phyloP scores from a whole-genome alignment of 2,797 vertebrate species.

The Helostoma temminkii region DNA sequence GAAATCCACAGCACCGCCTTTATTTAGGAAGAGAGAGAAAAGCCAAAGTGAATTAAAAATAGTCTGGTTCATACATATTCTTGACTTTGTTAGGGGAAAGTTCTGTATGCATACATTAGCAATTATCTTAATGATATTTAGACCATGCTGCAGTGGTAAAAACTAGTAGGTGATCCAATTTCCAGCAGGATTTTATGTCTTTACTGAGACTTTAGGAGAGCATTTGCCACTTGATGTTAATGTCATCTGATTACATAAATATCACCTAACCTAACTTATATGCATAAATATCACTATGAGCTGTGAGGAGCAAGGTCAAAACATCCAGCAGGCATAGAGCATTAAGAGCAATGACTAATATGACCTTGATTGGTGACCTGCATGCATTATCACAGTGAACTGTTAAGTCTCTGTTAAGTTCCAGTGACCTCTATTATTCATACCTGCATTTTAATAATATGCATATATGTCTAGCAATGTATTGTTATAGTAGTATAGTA shows the following conservation, averaged over 20 bases:
- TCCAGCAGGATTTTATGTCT: background rate
- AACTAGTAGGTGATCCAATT: background rate
- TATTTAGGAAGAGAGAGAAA: slow-evolving; percentile 21
- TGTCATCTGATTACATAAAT: no score
- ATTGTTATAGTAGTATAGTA: background rate
- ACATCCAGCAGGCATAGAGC: background rate
- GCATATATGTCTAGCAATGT: background rate
- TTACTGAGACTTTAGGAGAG: background rate
- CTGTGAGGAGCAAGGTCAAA: slow-evolving; percentile 13
- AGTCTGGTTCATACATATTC: slow-evolving; percentile 18
- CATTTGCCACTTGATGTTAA: no score
- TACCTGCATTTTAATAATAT: background rate
- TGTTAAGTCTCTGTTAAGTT: background rate
- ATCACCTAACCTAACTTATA: no score
- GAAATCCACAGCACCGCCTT: slow-evolving; percentile 7
- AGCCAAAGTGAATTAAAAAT: slow-evolving; percentile 21
- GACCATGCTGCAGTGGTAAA: slow-evolving; percentile 8
- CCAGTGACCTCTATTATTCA: background rate
- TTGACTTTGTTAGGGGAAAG: slow-evolving; percentile 2
- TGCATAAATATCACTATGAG: slow-evolving; percentile 5
- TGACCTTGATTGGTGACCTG: slow-evolving; percentile 7
- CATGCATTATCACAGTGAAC: slow-evolving; percentile 5
- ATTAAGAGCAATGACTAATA: slow-evolving; percentile 2
- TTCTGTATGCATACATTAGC: slow-evolving; percentile 12
- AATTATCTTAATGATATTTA: slow-evolving; percentile 4